Conservation (phyloP, 2,888 invertebrate genomes). For the Drosophila dives region DNA sequence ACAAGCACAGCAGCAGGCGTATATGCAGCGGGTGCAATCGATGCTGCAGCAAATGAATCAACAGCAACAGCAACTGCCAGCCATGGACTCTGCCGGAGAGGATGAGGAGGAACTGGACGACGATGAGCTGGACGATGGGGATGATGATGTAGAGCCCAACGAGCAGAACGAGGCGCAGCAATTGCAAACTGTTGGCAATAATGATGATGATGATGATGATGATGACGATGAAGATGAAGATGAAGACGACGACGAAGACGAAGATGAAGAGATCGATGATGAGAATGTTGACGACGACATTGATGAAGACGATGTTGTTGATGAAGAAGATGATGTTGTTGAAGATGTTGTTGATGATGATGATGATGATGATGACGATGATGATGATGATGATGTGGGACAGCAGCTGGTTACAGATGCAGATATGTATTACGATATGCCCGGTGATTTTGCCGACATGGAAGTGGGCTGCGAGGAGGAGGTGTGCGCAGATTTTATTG, state of each 20-base stretch:
- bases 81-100: slow-evolving; percentile 70
- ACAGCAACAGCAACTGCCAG: slow-evolving; percentile 52
- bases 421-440: slow-evolving; percentile 62
- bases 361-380: slow-evolving; percentile 19
- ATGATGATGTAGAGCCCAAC: slow-evolving; percentile 16
- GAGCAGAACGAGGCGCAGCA: slow-evolving; percentile 20
- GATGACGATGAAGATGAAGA: not conserved
- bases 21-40: slow-evolving; percentile 70
- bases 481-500: slow-evolving; percentile 60
- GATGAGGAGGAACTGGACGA: slow-evolving; percentile 67
- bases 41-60: slow-evolving; percentile 73
- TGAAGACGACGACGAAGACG: slow-evolving; percentile 8
- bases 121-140: slow-evolving; percentile 37
- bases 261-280: not conserved
- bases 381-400: slow-evolving; percentile 25
- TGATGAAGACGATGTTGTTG: slow-evolving; percentile 11
- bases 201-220: slow-evolving; percentile 22
- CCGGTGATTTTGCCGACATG: slow-evolving; percentile 68
- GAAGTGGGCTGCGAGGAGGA: slow-evolving; percentile 68
- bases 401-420: slow-evolving; percentile 44
- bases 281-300: slow-evolving; percentile 2
- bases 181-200: slow-evolving; percentile 14
- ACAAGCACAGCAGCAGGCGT: slow-evolving; percentile 71
- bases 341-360: not conserved
- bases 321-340: slow-evolving; percentile 6